Base-by-base conservation (phyloP, 2,797 vertebrate species). In the Sebastes taczanowskii region DNA sequence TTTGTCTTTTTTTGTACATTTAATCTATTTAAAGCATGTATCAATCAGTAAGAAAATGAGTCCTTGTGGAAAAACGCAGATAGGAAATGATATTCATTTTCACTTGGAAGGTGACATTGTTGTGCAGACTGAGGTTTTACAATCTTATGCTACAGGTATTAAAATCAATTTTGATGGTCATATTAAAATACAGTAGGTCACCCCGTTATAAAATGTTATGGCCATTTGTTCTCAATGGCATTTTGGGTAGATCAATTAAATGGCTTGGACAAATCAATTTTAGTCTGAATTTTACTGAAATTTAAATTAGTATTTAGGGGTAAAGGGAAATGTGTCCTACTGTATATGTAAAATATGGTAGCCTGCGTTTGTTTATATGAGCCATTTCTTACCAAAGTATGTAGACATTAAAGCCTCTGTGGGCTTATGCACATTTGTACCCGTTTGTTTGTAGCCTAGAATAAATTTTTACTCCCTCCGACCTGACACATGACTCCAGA, bases 11-110 rank as follows among this genome's bases (percentile, higher is more conserved):
- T 89, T 88, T 86, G 89, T 89, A 88, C 86, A 71, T 93, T 76
- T 91, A 87, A 81, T 89, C 86, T 94, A 94, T 95, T 95, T 94
- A 94, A 95, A 92, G 90, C 93, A 94, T 93, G 84, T 92, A 91
- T 92, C 86, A 88, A 87, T 95, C 82, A 71, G 69, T 91, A 74
- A 78, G 56, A 69, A 77, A 84, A 84, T 32, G 38, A 77, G 67
- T 84, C 62, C 49, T 73, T 42, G 14, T 78, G 77, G 60, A 74
- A 80, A 79, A 88, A 59, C 16, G 34, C 32, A 30, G 52, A 88
- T 85, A 87, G 89, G 83, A 90, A 91, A 85, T 89, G 10, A 71
- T 73, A 78, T 77, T 88, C 35, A 76, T 87, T 86, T 87, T 81
- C 64, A 82, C 62, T 74, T 49, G 58, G 58, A 87, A 81, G 67